These are phyloP conservation scores for Eustalomyia histrio DNA, from an alignment of 2,888 invertebrate genomes.

Conservation along the genomic window DNA sequence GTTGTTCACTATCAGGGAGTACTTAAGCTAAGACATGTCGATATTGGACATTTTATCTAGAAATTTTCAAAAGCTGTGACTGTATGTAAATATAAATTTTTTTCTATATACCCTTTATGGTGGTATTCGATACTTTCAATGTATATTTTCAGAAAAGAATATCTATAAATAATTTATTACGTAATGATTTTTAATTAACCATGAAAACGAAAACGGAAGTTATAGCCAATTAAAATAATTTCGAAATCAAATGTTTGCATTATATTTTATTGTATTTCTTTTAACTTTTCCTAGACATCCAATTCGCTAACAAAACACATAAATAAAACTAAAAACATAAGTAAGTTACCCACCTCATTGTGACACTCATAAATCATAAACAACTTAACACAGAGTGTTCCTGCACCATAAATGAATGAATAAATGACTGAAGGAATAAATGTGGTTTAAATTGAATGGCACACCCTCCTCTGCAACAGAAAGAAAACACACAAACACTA, in stretches of 20 bases:
- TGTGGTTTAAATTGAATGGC: slow-evolving; percentile 28
- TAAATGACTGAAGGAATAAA: slow-evolving; percentile 27
- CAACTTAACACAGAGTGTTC: slow-evolving; percentile 58
- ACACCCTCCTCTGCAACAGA: slow-evolving; percentile 30
- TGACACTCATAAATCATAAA: slow-evolving; percentile 65
- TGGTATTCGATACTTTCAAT: no score
- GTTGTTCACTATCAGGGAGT: no score
- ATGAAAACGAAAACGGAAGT: slow-evolving; percentile 56
- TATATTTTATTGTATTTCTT: background rate
- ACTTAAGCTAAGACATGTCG: no score
- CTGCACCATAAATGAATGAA: slow-evolving; percentile 34
- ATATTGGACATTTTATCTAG: no score
- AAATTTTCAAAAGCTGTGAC: no score
- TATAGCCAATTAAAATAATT: slow-evolving; percentile 63
- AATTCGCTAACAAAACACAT: slow-evolving; percentile 55
- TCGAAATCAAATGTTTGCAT: slow-evolving; percentile 50
- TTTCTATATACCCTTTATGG: no score
- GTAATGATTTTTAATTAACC: slow-evolving; percentile 47
- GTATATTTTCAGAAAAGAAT: background rate
- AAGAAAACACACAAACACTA: slow-evolving; percentile 2
- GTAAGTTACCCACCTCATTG: slow-evolving; percentile 57
- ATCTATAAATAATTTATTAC: slow-evolving; percentile 11
- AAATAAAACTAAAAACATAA: slow-evolving; percentile 42
- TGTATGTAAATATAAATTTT: no score
- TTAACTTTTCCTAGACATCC: slow-evolving; percentile 38